Conservation (phyloP, 2,113 vertebrate species). For the Leuciscus idus region DNA sequence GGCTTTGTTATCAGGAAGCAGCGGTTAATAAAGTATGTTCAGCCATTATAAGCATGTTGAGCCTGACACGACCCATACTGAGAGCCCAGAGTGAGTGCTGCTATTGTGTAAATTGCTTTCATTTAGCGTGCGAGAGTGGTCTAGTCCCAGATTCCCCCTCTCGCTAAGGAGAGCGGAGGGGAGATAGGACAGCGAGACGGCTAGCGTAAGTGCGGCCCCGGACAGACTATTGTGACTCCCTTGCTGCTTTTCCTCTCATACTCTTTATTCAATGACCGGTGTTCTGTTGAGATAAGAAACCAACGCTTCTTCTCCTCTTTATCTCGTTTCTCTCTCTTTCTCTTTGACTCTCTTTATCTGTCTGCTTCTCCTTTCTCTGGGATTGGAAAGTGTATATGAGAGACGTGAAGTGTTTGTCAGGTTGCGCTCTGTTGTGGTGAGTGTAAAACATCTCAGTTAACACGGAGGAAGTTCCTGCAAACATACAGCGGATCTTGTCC, state of each 20-base stretch:
- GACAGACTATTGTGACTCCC: constrained; percentile 22
- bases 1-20: constrained; percentile 41
- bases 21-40: constrained; percentile 41
- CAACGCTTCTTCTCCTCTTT: constrained; percentile 34
- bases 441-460: constrained; percentile 33
- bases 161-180: neutral
- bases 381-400: constrained; percentile 17
- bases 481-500: neutral
- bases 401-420: constrained; percentile 25
- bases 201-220: constrained; percentile 3
- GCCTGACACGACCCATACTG: constrained; percentile 25
- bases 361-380: constrained; percentile 12
- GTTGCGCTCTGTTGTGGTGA: constrained; percentile 26
- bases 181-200: constrained; percentile 23
- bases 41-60: constrained; percentile 16
- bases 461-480: neutral
- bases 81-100: neutral
- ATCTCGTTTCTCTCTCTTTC: constrained; percentile 40
- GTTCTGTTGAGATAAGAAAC: constrained; percentile 56
- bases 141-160: constrained; percentile 40
- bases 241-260: neutral
- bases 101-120: constrained; percentile 55
- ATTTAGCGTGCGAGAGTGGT: constrained; percentile 24
- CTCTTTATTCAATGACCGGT: constrained; percentile 50
- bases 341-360: constrained; percentile 19